Percentiles rank a stretch among this genome's conserved stretches.
These are phyloP conservation scores for Entomyzon cyanotis DNA, from an alignment of 2,113 vertebrate genomes.

Conservation along the genomic window DNA sequence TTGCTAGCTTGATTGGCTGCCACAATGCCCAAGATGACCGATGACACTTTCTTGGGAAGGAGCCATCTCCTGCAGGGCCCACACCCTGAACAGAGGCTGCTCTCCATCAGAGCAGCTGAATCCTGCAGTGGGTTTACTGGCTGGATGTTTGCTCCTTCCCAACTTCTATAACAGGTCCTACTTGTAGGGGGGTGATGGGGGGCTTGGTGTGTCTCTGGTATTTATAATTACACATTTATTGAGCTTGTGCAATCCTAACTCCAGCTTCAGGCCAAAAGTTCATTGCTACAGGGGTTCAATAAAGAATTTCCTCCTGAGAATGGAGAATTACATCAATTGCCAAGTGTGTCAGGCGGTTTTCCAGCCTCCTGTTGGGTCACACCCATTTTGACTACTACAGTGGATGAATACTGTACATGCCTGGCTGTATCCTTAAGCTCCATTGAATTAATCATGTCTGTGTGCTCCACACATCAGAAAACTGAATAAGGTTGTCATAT, in stretches of 20 bases:
- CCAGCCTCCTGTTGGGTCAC: constrained; percentile 34
- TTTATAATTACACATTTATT: constrained; percentile 63
- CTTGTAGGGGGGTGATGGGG: neutral
- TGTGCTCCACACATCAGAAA: neutral
- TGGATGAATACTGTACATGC: neutral
- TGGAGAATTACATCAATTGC: constrained; percentile 51
- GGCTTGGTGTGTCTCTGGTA: constrained; percentile 25
- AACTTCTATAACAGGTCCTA: constrained; percentile 43
- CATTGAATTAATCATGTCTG: neutral
- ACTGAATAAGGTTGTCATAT: neutral
- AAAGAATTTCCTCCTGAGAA: constrained; percentile 59
- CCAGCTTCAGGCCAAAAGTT: constrained; percentile 64
- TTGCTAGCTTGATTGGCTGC: constrained; percentile 33
- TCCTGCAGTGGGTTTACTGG: neutral
- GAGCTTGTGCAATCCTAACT: constrained; percentile 57
- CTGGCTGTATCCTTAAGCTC: neutral
- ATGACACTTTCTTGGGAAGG: constrained; percentile 52
- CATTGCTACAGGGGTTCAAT: constrained; percentile 56
- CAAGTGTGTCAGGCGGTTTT: constrained; percentile 56
- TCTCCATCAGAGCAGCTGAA: neutral
- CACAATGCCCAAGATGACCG: constrained; percentile 8
- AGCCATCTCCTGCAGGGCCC: constrained; percentile 53
- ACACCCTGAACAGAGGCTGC: constrained; percentile 6
- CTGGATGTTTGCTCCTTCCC: neutral
- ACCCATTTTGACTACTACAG: neutral